phyloP scores from a whole-genome alignment of 2,888 invertebrate species.

The Coelopa pilipes region DNA sequence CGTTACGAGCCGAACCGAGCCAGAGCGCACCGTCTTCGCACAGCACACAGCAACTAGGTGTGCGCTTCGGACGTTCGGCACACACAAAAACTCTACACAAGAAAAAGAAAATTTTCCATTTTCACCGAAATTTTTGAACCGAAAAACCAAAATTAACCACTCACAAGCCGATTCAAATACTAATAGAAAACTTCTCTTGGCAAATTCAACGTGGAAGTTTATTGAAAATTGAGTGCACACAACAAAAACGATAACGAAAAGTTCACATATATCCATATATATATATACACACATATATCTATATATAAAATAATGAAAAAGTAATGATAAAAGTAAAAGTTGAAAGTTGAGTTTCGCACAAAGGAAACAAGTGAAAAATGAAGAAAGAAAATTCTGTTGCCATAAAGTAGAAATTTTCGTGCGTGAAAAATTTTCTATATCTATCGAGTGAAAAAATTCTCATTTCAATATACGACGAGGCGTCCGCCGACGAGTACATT shows the following conservation, averaged over 20 bases:
- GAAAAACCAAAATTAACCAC: slow-evolving; percentile 30
- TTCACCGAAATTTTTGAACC: slow-evolving; percentile 29
- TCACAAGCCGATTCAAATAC: slow-evolving; percentile 24
- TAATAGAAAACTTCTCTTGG: slow-evolving; percentile 1
- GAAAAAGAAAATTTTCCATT: slow-evolving; percentile 41
- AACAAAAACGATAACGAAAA: slow-evolving; percentile 16
- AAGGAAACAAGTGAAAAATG: slow-evolving; percentile 13
- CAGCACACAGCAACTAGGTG: slow-evolving; percentile 54
- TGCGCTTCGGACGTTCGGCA: slow-evolving; percentile 55
- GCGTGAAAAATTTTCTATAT: slow-evolving; percentile 46
- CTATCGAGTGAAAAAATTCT: slow-evolving; percentile 43
- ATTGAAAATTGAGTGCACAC: neutral
- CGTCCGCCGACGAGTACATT: slow-evolving; percentile 20
- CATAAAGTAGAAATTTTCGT: slow-evolving; percentile 40
- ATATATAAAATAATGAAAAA: neutral
- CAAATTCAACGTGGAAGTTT: neutral
- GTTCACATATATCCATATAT: neutral
- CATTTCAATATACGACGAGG: slow-evolving; percentile 41
- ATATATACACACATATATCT: neutral
- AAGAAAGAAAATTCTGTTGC: slow-evolving; percentile 28
- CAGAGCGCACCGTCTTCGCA: slow-evolving; percentile 58
- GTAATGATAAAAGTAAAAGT: neutral
- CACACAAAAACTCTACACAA: slow-evolving; percentile 40
- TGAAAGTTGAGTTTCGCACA: too few relatives aligned
- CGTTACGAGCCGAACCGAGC: slow-evolving; percentile 15